A percentile compares a stretch with the other conserved stretches of the same genome.
Evolutionary conservation across 2,113 vertebrate species (phyloP).

Genomic region (Saiga tatarica): DNA sequence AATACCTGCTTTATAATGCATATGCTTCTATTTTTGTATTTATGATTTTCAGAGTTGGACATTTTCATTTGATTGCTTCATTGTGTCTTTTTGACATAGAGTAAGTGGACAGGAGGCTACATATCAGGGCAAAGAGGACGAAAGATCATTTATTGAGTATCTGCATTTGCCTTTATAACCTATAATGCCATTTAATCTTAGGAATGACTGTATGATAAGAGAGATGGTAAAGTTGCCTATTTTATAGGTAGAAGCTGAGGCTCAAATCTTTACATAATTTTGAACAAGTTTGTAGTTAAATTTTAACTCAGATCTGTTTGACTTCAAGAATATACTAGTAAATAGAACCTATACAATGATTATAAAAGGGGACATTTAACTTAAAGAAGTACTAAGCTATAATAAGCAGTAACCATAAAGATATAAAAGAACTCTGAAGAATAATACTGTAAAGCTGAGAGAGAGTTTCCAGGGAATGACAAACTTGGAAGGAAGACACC

Average conservation of each 20-base stretch:
- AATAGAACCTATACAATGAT: not conserved
- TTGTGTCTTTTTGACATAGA: not conserved
- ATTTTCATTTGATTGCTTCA: not conserved
- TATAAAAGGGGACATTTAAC: slow-evolving; percentile 20
- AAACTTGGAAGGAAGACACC: not conserved
- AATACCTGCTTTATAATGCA: not conserved
- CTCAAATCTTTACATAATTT: not conserved
- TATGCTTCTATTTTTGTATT: not conserved
- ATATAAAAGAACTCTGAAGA: not conserved
- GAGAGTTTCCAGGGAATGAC: not conserved
- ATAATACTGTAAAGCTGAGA: not conserved
- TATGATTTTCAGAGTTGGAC: not conserved
- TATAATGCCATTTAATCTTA: not conserved
- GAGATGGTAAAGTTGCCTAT: not conserved
- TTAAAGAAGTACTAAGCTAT: not conserved
- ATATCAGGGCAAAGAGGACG: not conserved
- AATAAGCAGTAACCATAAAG: not conserved
- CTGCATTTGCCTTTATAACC: not conserved
- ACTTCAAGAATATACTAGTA: not conserved
- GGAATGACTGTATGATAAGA: not conserved
- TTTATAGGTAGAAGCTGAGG: not conserved
- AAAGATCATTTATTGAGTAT: not conserved
- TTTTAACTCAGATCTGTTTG: not conserved
- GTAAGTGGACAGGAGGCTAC: not conserved
- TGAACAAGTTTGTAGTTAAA: not conserved